These are phyloP conservation scores for Entomobrya proxima DNA, from an alignment of 2,888 invertebrate genomes.

Conservation along the genomic window DNA sequence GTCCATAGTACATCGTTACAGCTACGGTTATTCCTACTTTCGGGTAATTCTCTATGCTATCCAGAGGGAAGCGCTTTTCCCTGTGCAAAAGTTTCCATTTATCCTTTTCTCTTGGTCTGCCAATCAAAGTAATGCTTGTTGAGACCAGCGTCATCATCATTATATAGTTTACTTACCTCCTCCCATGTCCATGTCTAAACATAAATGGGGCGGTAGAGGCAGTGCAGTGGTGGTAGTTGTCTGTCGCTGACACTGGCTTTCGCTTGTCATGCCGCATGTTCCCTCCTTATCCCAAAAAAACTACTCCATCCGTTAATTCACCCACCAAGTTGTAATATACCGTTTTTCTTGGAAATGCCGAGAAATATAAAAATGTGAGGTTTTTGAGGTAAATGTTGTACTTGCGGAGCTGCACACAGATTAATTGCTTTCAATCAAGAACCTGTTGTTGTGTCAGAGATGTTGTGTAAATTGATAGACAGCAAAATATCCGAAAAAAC, in stretches of 20 bases:
- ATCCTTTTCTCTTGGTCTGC: neutral
- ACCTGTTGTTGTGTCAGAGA: conserved; percentile 28
- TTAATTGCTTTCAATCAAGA: conserved; percentile 26
- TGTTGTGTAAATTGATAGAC: conserved; percentile 15
- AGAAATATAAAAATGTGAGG: neutral
- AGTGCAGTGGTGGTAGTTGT: no score
- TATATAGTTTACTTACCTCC: no score
- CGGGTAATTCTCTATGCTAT: neutral
- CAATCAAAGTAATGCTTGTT: conserved; percentile 10
- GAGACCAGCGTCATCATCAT: neutral
- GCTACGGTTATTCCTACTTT: neutral
- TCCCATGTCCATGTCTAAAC: no score
- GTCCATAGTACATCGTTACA: no score
- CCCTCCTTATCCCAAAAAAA: neutral
- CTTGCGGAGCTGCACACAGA: neutral
- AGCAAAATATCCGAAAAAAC: neutral
- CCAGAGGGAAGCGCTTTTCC: neutral
- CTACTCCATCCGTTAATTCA: neutral
- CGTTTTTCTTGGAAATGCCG: neutral
- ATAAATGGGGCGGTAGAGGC: no score
- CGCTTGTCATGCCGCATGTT: conserved; percentile 1
- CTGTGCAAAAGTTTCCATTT: neutral
- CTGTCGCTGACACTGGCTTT: neutral
- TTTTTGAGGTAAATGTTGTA: neutral
- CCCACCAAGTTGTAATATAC: no score